A percentile compares a stretch with the other conserved stretches of the same genome.
phyloP scores from a whole-genome alignment of 2,797 vertebrate genomes.

The Scomberomorus guttatus region DNA sequence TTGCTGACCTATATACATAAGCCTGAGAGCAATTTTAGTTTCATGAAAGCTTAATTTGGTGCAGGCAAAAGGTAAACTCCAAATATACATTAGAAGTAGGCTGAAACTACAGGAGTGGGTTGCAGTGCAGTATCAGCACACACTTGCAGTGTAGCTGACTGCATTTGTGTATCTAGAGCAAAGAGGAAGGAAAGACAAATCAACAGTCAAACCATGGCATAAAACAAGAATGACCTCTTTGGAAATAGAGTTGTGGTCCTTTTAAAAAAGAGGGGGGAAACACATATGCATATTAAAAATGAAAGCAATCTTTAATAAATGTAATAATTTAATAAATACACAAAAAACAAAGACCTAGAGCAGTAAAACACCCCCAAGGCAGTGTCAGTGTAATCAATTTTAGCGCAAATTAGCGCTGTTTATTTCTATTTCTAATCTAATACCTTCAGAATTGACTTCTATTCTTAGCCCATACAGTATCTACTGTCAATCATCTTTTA shows the following conservation, averaged over 20 bases:
- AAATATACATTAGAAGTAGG: neutral
- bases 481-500: neutral
- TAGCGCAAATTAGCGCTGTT: slow-evolving; percentile 29
- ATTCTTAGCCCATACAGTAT: neutral
- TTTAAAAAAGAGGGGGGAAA: neutral
- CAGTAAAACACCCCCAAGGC: slow-evolving; percentile 42
- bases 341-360: slow-evolving; percentile 39
- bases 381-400: slow-evolving; percentile 40
- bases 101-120: neutral
- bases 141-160: neutral
- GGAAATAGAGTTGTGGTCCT: slow-evolving; percentile 14
- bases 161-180: slow-evolving; percentile 3
- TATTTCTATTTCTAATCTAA: slow-evolving; percentile 24
- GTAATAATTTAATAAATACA: slow-evolving; percentile 31
- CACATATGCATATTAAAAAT: slow-evolving; percentile 23
- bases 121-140: neutral
- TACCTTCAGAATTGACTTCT: neutral
- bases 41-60: neutral
- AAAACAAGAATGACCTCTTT: slow-evolving; percentile 8
- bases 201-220: slow-evolving; percentile 14
- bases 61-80: neutral
- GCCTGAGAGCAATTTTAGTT: neutral
- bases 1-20: neutral
- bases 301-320: slow-evolving; percentile 17
- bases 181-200: slow-evolving; percentile 1